phyloP scores from a whole-genome alignment of 2,113 vertebrate genomes.

The Acanthisitta chloris region DNA sequence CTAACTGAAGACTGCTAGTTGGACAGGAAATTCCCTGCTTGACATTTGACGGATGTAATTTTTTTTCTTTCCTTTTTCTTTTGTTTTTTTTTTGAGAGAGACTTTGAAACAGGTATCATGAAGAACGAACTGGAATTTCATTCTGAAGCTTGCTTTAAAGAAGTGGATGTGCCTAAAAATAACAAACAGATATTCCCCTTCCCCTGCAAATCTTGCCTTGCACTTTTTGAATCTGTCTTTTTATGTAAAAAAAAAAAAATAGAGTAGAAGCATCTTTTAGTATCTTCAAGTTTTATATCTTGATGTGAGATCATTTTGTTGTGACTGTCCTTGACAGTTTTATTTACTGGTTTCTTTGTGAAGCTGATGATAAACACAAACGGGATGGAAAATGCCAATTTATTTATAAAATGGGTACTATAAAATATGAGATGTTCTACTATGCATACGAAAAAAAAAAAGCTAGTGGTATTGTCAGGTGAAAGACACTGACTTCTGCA shows the following conservation, averaged over 20 bases:
- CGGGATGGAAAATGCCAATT: constrained; percentile 71
- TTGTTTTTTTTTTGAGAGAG: constrained; percentile 38
- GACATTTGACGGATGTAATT: constrained; percentile 70
- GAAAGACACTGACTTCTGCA: constrained; percentile 28
- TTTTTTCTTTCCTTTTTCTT: constrained; percentile 10
- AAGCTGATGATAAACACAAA: constrained; percentile 79
- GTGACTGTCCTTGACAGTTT: constrained; percentile 83
- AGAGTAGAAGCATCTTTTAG: constrained; percentile 74
- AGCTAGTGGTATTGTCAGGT: constrained; percentile 59
- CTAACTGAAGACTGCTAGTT: constrained; percentile 72
- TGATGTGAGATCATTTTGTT: constrained; percentile 78
- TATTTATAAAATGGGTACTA: constrained; percentile 83
- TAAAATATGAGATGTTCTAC: constrained; percentile 69
- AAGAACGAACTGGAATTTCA: constrained; percentile 83
- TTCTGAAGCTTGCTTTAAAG: constrained; percentile 82
- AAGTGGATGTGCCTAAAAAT: constrained; percentile 82
- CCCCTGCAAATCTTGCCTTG: constrained; percentile 82
- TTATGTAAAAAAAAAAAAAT: constrained; percentile 84
- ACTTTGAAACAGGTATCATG: constrained; percentile 79
- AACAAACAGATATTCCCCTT: constrained; percentile 50
- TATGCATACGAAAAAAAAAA: constrained; percentile 73
- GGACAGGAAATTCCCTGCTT: constrained; percentile 34
- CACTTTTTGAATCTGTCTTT: constrained; percentile 86
- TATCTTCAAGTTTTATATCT: constrained; percentile 80
- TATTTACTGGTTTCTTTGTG: constrained; percentile 86